Conservation (phyloP, 2,797 vertebrate genomes). For the Clarias pachynema region DNA sequence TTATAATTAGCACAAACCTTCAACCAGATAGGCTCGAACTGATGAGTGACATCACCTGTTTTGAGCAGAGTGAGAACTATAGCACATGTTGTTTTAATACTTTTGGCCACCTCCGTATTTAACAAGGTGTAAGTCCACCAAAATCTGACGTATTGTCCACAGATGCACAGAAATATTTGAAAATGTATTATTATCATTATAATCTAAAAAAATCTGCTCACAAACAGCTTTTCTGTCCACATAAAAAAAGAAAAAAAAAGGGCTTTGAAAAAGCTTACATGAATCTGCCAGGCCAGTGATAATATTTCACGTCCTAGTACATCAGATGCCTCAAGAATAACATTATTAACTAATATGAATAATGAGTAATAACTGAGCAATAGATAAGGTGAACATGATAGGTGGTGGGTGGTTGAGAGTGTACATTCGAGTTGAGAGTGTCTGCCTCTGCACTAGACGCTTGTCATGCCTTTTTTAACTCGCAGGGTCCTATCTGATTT, state of each 20-base stretch:
- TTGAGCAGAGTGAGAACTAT: no score
- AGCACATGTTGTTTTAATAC: neutral
- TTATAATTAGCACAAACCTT: no score
- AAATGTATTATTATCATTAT: neutral
- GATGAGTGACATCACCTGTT: no score
- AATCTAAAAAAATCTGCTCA: neutral
- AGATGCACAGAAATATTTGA: neutral
- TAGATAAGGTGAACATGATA: neutral
- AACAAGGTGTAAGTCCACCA: no score
- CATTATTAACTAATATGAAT: neutral
- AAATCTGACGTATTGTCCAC: neutral
- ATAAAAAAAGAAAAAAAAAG: neutral
- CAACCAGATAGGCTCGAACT: no score
- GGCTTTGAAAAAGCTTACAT: neutral
- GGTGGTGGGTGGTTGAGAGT: neutral
- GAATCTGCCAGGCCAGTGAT: neutral
- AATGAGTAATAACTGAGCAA: neutral
- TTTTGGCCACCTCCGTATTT: neutral
- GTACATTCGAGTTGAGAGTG: slow-evolving; percentile 20
- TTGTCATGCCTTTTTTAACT: slow-evolving; percentile 50
- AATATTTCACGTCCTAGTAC: neutral
- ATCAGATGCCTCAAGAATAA: neutral
- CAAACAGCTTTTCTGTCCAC: neutral
- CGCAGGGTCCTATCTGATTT: slow-evolving; percentile 54
- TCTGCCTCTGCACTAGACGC: slow-evolving; percentile 26